Evolutionary conservation across 2,113 vertebrate genomes (phyloP).

Genomic region (Microcebus jonahi): DNA sequence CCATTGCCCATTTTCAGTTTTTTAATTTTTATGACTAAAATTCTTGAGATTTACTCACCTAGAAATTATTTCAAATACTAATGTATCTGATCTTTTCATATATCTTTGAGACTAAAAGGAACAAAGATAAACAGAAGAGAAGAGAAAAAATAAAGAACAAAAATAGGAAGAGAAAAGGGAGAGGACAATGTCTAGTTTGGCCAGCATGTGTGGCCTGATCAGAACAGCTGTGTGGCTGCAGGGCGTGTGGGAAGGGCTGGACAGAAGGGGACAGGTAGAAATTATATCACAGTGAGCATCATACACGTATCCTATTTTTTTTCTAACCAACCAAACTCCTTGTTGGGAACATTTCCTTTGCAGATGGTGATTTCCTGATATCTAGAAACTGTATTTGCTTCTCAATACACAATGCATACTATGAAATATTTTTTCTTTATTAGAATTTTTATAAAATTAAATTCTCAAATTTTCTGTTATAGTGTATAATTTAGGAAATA

Average conservation of each 20-base stretch:
- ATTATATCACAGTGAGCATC: background rate
- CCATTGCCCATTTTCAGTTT: background rate
- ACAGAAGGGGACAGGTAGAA: background rate
- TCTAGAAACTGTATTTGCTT: background rate
- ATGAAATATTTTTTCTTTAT: background rate
- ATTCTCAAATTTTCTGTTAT: background rate
- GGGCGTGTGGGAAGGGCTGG: too few species aligned
- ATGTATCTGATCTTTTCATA: background rate
- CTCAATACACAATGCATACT: background rate
- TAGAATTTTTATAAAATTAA: background rate
- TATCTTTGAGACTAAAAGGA: background rate
- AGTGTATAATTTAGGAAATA: background rate
- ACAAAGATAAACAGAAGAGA: background rate
- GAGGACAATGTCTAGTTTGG: background rate
- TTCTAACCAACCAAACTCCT: background rate
- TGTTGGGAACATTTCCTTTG: background rate
- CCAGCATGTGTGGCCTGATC: background rate
- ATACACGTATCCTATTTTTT: fast-evolving
- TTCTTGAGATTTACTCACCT: background rate
- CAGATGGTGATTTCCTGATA: background rate
- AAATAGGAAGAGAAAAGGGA: background rate
- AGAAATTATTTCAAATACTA: background rate
- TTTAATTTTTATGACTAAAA: background rate
- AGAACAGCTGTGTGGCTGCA: background rate
- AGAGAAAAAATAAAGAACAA: background rate